Evolutionary conservation across 2,113 vertebrate species (phyloP).

Genomic region (Hydrolagus affinis): DNA sequence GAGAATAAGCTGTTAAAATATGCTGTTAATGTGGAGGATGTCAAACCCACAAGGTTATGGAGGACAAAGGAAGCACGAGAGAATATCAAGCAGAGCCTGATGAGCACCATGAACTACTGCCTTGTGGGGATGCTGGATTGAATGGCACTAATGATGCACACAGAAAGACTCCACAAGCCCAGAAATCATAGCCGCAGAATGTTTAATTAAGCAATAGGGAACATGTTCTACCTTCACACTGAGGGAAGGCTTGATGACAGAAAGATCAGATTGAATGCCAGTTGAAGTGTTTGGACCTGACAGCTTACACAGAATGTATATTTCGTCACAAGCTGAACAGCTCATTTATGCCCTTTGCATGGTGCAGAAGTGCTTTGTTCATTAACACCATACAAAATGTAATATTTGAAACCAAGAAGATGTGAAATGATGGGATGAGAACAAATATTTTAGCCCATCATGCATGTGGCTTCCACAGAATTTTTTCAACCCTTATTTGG

Average conservation of each 20-base stretch:
- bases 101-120: background rate
- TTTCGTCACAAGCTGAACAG: background rate
- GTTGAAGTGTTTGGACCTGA: background rate
- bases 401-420: background rate
- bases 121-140: background rate
- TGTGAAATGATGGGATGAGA: background rate
- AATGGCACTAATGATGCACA: conserved; percentile 1
- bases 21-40: too few species aligned
- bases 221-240: background rate
- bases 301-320: background rate
- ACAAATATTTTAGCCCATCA: background rate
- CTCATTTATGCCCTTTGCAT: background rate
- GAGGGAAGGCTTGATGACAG: background rate
- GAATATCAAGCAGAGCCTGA: background rate
- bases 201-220: background rate
- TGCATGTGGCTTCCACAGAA: background rate
- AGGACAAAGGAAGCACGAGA: background rate
- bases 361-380: background rate
- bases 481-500: background rate
- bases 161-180: background rate
- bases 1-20: too few species aligned
- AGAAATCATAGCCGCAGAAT: too few species aligned
- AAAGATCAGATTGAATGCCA: background rate
- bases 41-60: too few species aligned
- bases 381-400: too few species aligned